A percentile compares a stretch with the other conserved stretches of the same genome.
Evolutionary conservation across 2,888 invertebrate genomes (phyloP).

Genomic region (Eupithecia insigniata): DNA sequence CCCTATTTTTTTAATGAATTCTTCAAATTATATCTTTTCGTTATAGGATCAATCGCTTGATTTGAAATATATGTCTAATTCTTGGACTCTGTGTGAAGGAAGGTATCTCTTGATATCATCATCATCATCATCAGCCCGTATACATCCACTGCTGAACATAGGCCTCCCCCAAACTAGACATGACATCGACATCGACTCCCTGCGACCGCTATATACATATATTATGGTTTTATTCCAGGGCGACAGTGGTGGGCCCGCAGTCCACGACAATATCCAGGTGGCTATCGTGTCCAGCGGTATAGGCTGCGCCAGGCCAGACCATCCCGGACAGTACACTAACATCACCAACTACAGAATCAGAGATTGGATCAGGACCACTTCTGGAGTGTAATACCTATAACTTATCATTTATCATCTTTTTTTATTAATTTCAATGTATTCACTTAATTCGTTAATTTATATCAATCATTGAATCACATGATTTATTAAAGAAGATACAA

Average conservation of each 20-base stretch:
- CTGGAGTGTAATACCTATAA: constrained; percentile 31
- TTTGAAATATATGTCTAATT: too few species aligned
- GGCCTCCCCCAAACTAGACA: too few species aligned
- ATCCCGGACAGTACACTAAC: constrained; percentile 58
- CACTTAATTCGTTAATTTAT: background rate
- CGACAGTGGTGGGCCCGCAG: constrained; percentile 57
- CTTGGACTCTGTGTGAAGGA: background rate
- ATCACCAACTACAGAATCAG: constrained; percentile 43
- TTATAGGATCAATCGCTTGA: background rate
- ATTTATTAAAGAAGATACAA: constrained; percentile 30
- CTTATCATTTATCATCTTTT: too few species aligned
- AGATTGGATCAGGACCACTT: constrained; percentile 27
- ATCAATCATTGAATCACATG: constrained; percentile 23
- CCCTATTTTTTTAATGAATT: background rate
- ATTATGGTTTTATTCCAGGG: constrained; percentile 35
- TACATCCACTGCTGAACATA: too few species aligned
- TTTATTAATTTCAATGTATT: background rate
- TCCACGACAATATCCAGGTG: constrained; percentile 45
- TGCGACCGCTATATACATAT: too few species aligned
- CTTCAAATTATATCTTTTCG: background rate
- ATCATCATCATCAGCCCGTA: too few species aligned
- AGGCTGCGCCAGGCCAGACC: constrained; percentile 55
- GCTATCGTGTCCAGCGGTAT: constrained; percentile 58
- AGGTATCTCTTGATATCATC: too few species aligned
- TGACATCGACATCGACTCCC: too few species aligned